Evolutionary conservation across 2,797 vertebrate species (phyloP).

Genomic region (Coracias cyanogaster): DNA sequence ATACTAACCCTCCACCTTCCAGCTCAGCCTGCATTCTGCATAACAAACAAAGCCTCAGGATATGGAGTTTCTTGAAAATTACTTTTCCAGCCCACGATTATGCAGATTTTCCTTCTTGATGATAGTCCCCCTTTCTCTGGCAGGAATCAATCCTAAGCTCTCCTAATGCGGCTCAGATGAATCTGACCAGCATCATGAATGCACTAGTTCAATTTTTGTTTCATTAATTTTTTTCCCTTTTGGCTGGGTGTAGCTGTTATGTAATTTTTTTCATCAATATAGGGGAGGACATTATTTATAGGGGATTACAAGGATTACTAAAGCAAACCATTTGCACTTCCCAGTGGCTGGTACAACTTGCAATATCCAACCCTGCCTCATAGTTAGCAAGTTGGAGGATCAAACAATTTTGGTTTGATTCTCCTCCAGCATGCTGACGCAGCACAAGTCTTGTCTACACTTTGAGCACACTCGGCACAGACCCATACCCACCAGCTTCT

Average conservation of each 20-base stretch:
- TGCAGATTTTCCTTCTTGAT: not conserved
- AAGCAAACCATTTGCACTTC: not conserved
- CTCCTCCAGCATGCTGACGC: conserved; percentile 6
- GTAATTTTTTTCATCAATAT: not conserved
- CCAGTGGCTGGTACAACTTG: not conserved
- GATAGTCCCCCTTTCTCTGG: not conserved
- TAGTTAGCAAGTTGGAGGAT: not conserved
- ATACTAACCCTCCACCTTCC: not conserved
- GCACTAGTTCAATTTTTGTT: not conserved
- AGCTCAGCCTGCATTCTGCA: not conserved
- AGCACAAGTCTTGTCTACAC: not conserved
- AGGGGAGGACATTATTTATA: not conserved
- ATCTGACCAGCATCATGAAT: not conserved
- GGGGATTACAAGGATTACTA: conserved; percentile 16
- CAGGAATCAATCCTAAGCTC: conserved; percentile 2
- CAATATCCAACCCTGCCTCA: not conserved
- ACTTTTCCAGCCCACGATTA: not conserved
- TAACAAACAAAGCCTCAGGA: not conserved
- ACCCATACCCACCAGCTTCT: not conserved
- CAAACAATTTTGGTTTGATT: conserved; percentile 34
- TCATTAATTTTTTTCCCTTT: not conserved
- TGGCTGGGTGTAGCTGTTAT: not conserved
- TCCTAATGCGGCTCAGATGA: not conserved
- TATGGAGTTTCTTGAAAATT: not conserved
- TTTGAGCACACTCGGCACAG: not conserved